Evolutionary conservation across 2,113 vertebrate genomes (phyloP), one percentile per base, ranked within the genome.

Genomic region (Zapus hudsonius): DNA sequence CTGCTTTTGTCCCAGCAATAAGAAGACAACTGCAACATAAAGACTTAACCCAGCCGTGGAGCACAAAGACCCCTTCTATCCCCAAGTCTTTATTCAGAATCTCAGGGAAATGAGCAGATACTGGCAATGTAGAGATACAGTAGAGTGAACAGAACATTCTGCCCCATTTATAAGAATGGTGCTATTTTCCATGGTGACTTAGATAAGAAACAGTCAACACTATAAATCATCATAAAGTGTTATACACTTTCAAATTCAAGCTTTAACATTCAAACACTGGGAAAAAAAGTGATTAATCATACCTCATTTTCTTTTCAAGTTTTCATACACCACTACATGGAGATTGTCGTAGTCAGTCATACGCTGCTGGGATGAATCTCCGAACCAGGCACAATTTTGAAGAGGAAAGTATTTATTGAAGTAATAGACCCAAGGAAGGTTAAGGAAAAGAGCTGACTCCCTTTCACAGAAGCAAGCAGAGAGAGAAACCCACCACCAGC

Each of bases 191-290:
- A 83, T 33, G 63, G 85, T 70, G 42, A 73, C 92, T 85, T 83
- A 94, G 90, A 81, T 91, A 96, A 91, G 86, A 93, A 95, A 66
- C 31, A 92, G 81, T 87, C 95, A 96, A 81, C 47, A 73, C 47
- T 89, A 69, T 93, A 91, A 94, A 92, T 95, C 86, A 81, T 75
- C 42, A 7, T 59, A 89, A 90, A 87, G 69, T 74, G 92, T 86
- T 87, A 89, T 82, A 59, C 76, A 74, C 44, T 84, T 87, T 87
- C 61, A 84, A 69, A 61, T 76, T 72, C 64, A 84, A 92, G 91
- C 75, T 94, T 90, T 84, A 89, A 78, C 86, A 93, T 84, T 82
- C 70, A 25, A 57, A 36, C 64, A 40, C 81, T 67, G 79, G 84
- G 73, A 84, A 74, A 84, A 92, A 87, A 55, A 40, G 79, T 88